phyloP scores from a whole-genome alignment of 2,113 vertebrate species.

The Muscicapa adusta region DNA sequence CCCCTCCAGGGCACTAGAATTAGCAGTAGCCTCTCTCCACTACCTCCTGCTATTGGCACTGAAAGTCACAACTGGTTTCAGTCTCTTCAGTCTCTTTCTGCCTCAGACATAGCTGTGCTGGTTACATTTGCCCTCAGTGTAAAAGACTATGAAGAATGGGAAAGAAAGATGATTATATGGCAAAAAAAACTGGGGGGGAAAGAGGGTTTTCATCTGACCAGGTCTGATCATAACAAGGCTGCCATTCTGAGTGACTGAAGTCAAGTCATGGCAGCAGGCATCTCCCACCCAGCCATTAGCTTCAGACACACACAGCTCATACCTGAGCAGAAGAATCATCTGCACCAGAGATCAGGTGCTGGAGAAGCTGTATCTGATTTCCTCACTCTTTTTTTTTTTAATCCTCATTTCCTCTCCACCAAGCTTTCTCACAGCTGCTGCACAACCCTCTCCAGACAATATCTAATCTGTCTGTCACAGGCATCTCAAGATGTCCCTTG shows the following conservation, averaged over 20 bases:
- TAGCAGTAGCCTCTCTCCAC: not conserved
- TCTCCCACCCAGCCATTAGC: not conserved
- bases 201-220: not conserved
- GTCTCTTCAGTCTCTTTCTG: not conserved
- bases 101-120: not conserved
- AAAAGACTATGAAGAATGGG: not conserved
- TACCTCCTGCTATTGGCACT: not conserved
- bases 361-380: conserved; percentile 39
- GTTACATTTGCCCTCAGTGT: not conserved
- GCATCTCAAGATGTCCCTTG: not conserved
- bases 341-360: not conserved
- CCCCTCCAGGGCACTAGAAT: not conserved
- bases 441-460: not conserved
- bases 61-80: not conserved
- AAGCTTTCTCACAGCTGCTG: not conserved
- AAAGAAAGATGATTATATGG: not conserved
- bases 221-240: not conserved
- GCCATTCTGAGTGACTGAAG: not conserved
- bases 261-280: not conserved
- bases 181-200: not conserved
- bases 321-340: conserved; percentile 11
- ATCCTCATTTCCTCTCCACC: conserved; percentile 40
- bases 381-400: not conserved
- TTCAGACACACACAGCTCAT: not conserved
- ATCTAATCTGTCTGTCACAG: conserved; percentile 36